Evolutionary conservation across 1,140 invertebrate genomes (phyloP), one percentile per base, ranked within the genome.

Genomic region (Camponotus floridanus): DNA sequence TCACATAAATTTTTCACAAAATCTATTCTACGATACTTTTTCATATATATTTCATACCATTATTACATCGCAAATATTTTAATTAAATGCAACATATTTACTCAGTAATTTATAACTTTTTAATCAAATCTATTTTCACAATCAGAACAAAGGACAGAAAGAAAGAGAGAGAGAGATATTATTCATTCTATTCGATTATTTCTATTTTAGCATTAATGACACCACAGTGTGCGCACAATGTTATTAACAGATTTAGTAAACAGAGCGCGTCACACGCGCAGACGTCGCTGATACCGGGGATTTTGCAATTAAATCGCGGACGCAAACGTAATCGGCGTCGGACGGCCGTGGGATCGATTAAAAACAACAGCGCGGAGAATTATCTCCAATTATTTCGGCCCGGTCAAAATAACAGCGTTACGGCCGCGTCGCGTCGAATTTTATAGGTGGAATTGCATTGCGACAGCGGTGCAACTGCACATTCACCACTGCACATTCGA

Each of bases 361-460:
- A 83, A 83, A 83, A 83, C 79, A 83, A 83, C 79, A 61, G 55
- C 39, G 55, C 79, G 3, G 68, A 83, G 79, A 83, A 83, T 83
- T 83, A 83, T 55, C 68, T 61, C 39, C 79, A 83, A 83, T 83
- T 83, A 83, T 83, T 83, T 83, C 31, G 55, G 26, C 45, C 39
- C 68, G 67, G 26, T 21, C 55, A 39, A 73, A 83, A 83, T 83
- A 83, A 83, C 79, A 57, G 68, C 55, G 79, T 73, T 73, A 73
- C 39, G 33, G 36, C 33, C 64, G 45, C 45, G 45, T 48, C 45
- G 65, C 78, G 67, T 13, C 55, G 67, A 42, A 61, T 83, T 83
- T 83, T 61, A 83, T 26, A 39, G 31, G 2, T 26, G 76, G 31
- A 39, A 64, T 78, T 78, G 59, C 18, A 18, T 64, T 33, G 39